These are phyloP conservation scores for Sycophila texana DNA, from an alignment of 2,888 invertebrate species.

Conservation along the genomic window DNA sequence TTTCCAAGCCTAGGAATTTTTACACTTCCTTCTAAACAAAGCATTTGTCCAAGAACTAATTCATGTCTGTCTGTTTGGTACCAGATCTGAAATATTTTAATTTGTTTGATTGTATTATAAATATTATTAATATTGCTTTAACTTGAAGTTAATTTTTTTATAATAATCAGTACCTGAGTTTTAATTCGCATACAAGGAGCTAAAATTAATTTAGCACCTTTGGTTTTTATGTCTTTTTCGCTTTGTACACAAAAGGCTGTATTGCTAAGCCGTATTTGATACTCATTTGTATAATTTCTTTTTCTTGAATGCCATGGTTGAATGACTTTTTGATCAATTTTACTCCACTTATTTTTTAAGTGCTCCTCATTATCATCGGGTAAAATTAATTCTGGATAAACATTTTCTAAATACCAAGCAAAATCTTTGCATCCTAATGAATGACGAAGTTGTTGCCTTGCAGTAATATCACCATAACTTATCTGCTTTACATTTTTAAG, in stretches of 20 bases:
- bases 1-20: constrained; percentile 86
- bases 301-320: constrained; percentile 91
- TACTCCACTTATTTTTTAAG: constrained; percentile 80
- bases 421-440: constrained; percentile 88
- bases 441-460: constrained; percentile 84
- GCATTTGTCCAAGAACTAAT: constrained; percentile 87
- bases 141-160: neutral
- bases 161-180: constrained; percentile 80
- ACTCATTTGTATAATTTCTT: constrained; percentile 84
- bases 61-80: constrained; percentile 90
- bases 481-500: constrained; percentile 81
- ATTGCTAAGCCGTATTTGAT: constrained; percentile 84
- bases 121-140: neutral
- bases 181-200: constrained; percentile 83
- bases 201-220: constrained; percentile 83
- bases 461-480: constrained; percentile 88
- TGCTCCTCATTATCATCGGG: constrained; percentile 80
- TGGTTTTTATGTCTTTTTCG: constrained; percentile 85
- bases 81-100: constrained; percentile 81
- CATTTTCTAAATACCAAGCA: constrained; percentile 90
- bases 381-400: constrained; percentile 88
- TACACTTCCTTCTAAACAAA: constrained; percentile 88
- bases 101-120: no score
- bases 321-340: constrained; percentile 81
- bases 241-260: constrained; percentile 88